A percentile compares a stretch with the other conserved stretches of the same genome.
phyloP scores from a whole-genome alignment of 2,797 vertebrate genomes.

The Hydrocynus forskahlii region DNA sequence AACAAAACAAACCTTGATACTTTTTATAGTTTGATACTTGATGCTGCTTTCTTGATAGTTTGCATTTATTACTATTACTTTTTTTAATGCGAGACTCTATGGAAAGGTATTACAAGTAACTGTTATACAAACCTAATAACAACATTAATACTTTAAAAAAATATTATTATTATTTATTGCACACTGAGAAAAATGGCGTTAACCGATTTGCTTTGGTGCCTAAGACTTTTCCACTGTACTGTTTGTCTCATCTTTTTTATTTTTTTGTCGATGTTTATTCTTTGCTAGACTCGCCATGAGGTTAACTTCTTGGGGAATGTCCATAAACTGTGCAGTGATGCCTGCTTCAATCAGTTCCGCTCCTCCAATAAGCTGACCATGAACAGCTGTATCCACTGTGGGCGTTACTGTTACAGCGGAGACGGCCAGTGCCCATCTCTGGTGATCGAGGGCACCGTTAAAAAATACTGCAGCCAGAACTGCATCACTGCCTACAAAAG shows the following conservation, averaged over 20 bases:
- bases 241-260: not conserved
- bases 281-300: slow-evolving; percentile 88
- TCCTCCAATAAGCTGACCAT: slow-evolving; percentile 88
- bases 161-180: too few species aligned
- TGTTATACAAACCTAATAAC: too few species aligned
- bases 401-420: slow-evolving; percentile 84
- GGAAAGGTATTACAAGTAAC: too few species aligned
- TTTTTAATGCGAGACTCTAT: too few species aligned
- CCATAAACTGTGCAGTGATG: slow-evolving; percentile 93
- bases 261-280: not conserved
- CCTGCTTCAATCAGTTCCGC: slow-evolving; percentile 92
- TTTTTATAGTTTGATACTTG: too few species aligned
- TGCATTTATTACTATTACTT: too few species aligned
- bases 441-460: slow-evolving; percentile 84
- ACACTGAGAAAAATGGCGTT: too few species aligned
- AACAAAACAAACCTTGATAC: too few species aligned
- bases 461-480: slow-evolving; percentile 86
- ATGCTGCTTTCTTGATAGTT: too few species aligned
- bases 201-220: too few species aligned
- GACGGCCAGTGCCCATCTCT: slow-evolving; percentile 84
- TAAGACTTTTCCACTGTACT: too few species aligned
- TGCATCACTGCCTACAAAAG: slow-evolving; percentile 88
- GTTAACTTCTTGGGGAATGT: slow-evolving; percentile 89
- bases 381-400: slow-evolving; percentile 91
- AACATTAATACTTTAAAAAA: too few species aligned